Conservation (phyloP, 2,888 invertebrate genomes). For the Altica lythri region DNA sequence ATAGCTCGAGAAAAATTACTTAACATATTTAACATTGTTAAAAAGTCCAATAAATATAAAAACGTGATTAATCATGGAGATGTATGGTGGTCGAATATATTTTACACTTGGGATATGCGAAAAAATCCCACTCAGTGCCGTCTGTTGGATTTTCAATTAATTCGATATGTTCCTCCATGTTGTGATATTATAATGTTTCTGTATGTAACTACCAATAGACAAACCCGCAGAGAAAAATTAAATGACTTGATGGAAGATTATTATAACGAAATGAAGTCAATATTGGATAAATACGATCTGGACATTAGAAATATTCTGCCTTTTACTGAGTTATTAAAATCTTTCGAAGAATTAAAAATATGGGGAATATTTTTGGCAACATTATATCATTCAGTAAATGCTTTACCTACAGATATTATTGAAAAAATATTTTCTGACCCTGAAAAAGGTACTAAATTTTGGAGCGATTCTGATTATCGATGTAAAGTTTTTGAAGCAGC, state of each 20-base stretch:
- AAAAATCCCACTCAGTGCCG: neutral
- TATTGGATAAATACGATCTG: neutral
- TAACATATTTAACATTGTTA: neutral
- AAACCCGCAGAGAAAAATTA: neutral
- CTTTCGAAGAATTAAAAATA: neutral
- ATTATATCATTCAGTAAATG: neutral
- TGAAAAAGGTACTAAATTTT: neutral
- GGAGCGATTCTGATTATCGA: neutral
- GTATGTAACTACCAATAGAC: neutral
- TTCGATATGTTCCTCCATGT: neutral
- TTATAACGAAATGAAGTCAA: neutral
- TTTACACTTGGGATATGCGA: neutral
- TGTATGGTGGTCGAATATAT: neutral
- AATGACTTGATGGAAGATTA: neutral
- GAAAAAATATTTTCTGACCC: neutral
- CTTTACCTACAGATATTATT: neutral
- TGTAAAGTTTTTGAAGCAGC: neutral
- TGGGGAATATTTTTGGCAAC: neutral
- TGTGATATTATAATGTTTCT: neutral
- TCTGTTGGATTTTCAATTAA: slow-evolving; percentile 5
- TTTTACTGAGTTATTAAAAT: neutral
- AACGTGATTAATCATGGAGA: slow-evolving; percentile 9
- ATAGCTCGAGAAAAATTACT: neutral
- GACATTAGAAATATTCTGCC: neutral
- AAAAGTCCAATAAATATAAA: neutral